Evolutionary conservation across 2,113 vertebrate species (phyloP).

Genomic region (Dasypus novemcinctus): DNA sequence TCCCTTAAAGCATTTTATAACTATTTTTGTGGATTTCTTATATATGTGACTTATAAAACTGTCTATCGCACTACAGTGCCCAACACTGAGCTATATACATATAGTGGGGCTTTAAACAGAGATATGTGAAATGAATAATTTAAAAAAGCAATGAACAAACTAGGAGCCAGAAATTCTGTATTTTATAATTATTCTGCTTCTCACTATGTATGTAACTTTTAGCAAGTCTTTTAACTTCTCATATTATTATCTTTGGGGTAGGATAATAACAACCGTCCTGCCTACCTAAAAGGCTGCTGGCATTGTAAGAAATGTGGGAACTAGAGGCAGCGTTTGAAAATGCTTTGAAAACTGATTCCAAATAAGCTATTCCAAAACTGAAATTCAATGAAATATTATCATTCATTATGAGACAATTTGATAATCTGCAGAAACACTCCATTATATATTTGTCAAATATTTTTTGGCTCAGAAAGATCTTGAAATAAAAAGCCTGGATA

Average conservation of each 20-base stretch:
- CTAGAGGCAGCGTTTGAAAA: constrained; percentile 16
- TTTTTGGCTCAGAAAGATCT: constrained; percentile 29
- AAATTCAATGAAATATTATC: constrained; percentile 18
- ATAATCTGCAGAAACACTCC: constrained; percentile 33
- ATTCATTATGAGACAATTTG: constrained; percentile 43
- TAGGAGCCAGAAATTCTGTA: background rate
- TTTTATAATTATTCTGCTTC: background rate
- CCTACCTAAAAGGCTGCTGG: background rate
- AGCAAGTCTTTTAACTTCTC: constrained; percentile 11
- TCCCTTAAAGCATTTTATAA: background rate
- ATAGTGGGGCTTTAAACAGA: background rate
- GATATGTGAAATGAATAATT: background rate
- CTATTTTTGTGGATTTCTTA: constrained; percentile 21
- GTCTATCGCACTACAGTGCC: background rate
- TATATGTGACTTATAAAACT: background rate
- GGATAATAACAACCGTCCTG: background rate
- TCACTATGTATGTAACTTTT: background rate
- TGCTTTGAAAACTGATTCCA: constrained; percentile 29
- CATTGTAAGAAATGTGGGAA: background rate
- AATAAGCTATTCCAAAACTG: constrained; percentile 40
- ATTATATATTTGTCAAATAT: background rate
- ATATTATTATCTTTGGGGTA: background rate
- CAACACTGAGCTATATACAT: background rate
- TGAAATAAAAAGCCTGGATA: background rate
- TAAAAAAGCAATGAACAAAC: background rate